These are phyloP conservation scores for Platypus cylindrus DNA, from an alignment of 2,888 invertebrate species.

Conservation along the genomic window DNA sequence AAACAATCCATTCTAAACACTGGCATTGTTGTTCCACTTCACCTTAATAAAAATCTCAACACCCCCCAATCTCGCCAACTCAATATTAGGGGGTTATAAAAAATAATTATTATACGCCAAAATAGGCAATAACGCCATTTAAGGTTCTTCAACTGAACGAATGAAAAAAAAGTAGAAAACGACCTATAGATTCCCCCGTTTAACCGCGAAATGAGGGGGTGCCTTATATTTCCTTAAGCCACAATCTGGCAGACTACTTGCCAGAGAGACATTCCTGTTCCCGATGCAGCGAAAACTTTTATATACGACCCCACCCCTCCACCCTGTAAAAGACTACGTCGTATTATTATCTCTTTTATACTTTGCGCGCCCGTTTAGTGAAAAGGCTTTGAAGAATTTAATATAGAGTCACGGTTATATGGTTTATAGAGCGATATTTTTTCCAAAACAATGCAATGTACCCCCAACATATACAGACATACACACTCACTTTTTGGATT, in stretches of 20 bases:
- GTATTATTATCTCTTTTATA: slow-evolving; percentile 15
- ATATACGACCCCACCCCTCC: too few relatives aligned
- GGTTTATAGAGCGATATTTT: slow-evolving; percentile 30
- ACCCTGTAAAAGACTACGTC: too few relatives aligned
- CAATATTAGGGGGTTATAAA: too few relatives aligned
- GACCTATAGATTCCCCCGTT: too few relatives aligned
- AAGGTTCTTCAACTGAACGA: slow-evolving; percentile 5
- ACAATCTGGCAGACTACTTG: too few relatives aligned
- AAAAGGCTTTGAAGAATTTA: slow-evolving; percentile 18
- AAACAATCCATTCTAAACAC: too few relatives aligned
- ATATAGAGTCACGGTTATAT: slow-evolving; percentile 22
- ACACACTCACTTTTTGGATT: too few relatives aligned
- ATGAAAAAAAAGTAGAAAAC: slow-evolving; percentile 13
- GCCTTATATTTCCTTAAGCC: too few relatives aligned
- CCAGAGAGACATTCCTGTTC: too few relatives aligned
- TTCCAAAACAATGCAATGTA: slow-evolving; percentile 23
- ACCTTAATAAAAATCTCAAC: slow-evolving; percentile 3
- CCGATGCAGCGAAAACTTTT: too few relatives aligned
- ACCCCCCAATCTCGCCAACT: slow-evolving; percentile 4
- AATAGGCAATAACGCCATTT: slow-evolving; percentile 9
- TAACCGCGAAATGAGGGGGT: too few relatives aligned
- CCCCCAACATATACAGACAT: too few relatives aligned
- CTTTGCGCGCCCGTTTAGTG: slow-evolving; percentile 15
- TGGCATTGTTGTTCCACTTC: slow-evolving; percentile 6
- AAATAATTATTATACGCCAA: slow-evolving; percentile 12